Percentiles rank a stretch among this genome's conserved stretches.
These are phyloP conservation scores for Nicator chloris DNA, from an alignment of 2,113 vertebrate genomes.

Conservation along the genomic window DNA sequence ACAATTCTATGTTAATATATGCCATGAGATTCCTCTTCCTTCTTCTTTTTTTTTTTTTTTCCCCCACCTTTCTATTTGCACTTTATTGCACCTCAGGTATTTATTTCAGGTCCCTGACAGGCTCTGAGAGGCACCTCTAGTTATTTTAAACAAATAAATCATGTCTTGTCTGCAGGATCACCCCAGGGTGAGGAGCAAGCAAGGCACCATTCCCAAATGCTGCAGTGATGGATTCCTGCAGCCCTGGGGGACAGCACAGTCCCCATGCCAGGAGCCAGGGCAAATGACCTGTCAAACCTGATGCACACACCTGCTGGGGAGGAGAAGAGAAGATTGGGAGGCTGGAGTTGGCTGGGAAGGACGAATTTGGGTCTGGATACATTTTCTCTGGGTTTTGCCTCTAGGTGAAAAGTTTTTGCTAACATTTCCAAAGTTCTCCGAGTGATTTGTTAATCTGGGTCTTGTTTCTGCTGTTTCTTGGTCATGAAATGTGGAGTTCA, in stretches of 20 bases:
- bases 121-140: neutral
- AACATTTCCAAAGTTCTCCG: neutral
- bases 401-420: neutral
- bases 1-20: neutral
- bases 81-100: neutral
- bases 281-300: neutral
- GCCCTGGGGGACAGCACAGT: neutral
- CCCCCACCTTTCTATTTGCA: neutral
- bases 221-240: conserved; percentile 8
- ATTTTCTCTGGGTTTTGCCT: neutral
- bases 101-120: neutral
- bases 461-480: neutral
- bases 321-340: neutral
- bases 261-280: neutral
- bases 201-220: neutral
- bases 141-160: conserved; percentile 31
- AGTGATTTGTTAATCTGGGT: neutral
- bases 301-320: neutral
- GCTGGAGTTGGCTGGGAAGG: neutral
- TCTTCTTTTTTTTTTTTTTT: neutral
- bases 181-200: neutral
- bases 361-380: neutral
- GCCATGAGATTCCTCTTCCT: neutral
- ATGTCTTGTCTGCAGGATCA: neutral
- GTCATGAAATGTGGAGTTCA: neutral